phyloP scores from a whole-genome alignment of 2,888 invertebrate species.

The Stictocephala bisonia region DNA sequence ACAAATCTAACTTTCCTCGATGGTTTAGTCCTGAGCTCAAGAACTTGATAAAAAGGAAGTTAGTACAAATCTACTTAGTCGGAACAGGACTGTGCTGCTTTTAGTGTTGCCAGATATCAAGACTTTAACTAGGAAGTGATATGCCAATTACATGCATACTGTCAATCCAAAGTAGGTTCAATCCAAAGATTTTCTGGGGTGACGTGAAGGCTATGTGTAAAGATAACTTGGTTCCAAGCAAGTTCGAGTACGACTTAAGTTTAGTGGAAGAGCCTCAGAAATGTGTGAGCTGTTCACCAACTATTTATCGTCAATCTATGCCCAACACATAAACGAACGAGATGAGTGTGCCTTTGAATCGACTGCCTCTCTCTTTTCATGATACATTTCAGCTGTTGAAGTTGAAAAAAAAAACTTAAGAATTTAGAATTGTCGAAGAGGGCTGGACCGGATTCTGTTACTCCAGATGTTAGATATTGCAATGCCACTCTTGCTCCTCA shows the following conservation, averaged over 20 bases:
- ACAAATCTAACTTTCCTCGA: slow-evolving; percentile 3
- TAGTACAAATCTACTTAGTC: no score
- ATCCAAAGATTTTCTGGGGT: slow-evolving; percentile 5
- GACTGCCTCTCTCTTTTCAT: not conserved
- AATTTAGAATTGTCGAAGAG: not conserved
- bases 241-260: not conserved
- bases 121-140: not conserved
- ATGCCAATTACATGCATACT: not conserved
- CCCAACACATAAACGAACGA: not conserved
- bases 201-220: not conserved
- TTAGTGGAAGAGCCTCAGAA: not conserved
- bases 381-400: not conserved
- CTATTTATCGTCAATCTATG: slow-evolving; percentile 12
- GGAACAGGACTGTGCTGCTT: no score
- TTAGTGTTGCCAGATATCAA: no score
- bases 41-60: not conserved
- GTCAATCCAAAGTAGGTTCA: not conserved
- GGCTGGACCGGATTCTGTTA: slow-evolving; percentile 16
- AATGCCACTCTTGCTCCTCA: slow-evolving; percentile 17
- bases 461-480: slow-evolving; percentile 3
- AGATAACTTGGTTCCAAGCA: not conserved
- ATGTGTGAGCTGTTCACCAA: slow-evolving; percentile 18
- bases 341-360: not conserved
- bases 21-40: slow-evolving; percentile 2
- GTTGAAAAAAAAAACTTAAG: slow-evolving; percentile 6